A percentile compares a stretch with the other conserved stretches of the same genome.
These are phyloP conservation scores for Cosmia trapezina DNA, from an alignment of 2,888 invertebrate genomes.

Conservation along the genomic window DNA sequence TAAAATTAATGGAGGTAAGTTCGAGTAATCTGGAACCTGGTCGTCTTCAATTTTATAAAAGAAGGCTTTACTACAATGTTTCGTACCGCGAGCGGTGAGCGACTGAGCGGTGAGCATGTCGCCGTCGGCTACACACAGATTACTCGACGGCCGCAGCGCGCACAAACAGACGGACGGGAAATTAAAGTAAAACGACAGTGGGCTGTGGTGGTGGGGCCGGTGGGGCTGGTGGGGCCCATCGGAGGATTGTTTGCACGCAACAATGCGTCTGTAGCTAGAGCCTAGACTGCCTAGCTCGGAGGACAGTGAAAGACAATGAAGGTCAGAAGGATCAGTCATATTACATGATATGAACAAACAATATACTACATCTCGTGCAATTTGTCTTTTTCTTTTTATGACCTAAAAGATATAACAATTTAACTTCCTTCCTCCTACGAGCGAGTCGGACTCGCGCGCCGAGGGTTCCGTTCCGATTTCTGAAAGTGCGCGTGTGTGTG, in stretches of 20 bases:
- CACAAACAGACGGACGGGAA: conserved; percentile 63
- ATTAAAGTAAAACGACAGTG: conserved; percentile 68
- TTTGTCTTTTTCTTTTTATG: background rate
- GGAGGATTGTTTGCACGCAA: conserved; percentile 56
- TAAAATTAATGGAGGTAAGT: conserved; percentile 8
- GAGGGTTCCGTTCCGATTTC: too few relatives aligned
- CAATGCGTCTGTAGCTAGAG: conserved; percentile 45
- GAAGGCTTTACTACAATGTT: background rate
- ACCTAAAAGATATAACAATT: background rate
- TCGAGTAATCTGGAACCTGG: background rate
- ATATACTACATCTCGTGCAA: background rate
- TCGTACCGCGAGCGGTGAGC: conserved; percentile 30
- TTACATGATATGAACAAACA: too few relatives aligned
- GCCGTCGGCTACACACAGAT: conserved; percentile 75
- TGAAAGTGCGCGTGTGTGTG: too few relatives aligned
- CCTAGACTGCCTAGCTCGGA: background rate
- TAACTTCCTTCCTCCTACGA: too few relatives aligned
- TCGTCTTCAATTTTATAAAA: conserved; percentile 2
- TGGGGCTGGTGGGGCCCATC: conserved; percentile 40
- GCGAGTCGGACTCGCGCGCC: too few relatives aligned
- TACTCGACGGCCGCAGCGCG: conserved; percentile 67
- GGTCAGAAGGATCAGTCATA: conserved; percentile 20
- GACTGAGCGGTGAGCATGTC: conserved; percentile 3
- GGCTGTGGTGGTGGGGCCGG: background rate
- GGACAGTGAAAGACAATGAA: background rate